phyloP scores from a whole-genome alignment of 2,888 invertebrate species.

The Lithophane leautieri region DNA sequence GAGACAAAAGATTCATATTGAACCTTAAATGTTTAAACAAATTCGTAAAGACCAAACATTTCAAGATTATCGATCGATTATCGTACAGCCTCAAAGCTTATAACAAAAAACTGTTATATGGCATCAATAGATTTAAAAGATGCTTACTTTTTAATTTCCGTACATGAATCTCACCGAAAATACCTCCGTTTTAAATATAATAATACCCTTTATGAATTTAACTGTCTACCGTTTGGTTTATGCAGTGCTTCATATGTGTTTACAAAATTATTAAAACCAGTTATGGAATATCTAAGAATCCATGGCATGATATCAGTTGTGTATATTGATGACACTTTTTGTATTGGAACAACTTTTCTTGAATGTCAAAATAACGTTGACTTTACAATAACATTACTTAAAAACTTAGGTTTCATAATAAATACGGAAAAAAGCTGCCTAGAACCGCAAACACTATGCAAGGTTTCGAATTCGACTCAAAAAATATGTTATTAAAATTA shows the following conservation, averaged over 20 bases:
- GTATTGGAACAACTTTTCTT: not conserved
- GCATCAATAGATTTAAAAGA: not conserved
- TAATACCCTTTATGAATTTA: no score
- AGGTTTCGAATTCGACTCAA: not conserved
- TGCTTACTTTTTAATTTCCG: no score
- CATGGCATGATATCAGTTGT: not conserved
- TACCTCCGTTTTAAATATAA: no score
- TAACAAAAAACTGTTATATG: not conserved
- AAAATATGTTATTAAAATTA: not conserved
- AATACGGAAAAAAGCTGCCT: not conserved
- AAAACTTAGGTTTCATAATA: not conserved
- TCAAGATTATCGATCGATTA: conserved; percentile 32
- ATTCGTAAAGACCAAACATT: no score
- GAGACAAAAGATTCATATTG: no score
- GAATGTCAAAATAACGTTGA: not conserved
- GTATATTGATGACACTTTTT: not conserved
- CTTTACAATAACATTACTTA: not conserved
- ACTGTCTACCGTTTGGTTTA: no score
- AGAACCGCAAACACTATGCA: not conserved
- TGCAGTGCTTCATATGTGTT: not conserved
- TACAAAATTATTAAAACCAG: not conserved
- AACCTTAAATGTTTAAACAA: no score
- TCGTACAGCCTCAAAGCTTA: conserved; percentile 10
- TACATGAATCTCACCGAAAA: no score
- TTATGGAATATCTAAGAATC: not conserved